These are phyloP conservation scores for Molossus alvarezi DNA, from an alignment of 2,797 vertebrate genomes.

Conservation along the genomic window DNA sequence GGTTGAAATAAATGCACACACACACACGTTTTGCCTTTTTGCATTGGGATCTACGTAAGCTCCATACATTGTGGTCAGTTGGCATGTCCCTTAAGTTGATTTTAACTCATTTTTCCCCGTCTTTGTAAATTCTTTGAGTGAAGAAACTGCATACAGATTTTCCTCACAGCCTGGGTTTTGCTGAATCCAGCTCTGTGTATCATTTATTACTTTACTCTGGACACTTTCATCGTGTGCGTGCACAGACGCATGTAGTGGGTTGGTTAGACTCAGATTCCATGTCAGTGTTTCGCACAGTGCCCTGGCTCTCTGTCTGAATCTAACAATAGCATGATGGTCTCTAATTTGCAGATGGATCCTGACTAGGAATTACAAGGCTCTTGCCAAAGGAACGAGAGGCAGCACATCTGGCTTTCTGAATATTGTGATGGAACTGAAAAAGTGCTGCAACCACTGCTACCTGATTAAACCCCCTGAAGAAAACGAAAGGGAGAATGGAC, in stretches of 20 bases:
- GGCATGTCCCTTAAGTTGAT: background rate
- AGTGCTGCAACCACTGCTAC: slow-evolving; percentile 98
- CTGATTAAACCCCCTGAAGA: slow-evolving; percentile 97
- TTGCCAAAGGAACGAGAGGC: slow-evolving; percentile 96
- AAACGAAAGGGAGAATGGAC: slow-evolving; percentile 91
- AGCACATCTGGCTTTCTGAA: slow-evolving; percentile 99
- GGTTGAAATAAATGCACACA: background rate
- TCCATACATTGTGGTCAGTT: background rate
- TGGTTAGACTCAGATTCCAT: background rate
- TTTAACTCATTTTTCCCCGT: background rate
- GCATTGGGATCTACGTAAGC: background rate
- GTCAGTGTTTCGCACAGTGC: background rate
- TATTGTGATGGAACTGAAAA: slow-evolving; percentile 99
- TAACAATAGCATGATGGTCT: background rate
- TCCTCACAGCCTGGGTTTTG: background rate
- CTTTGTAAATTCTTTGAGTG: background rate
- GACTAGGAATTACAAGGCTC: slow-evolving; percentile 99
- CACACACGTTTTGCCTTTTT: background rate
- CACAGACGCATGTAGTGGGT: background rate
- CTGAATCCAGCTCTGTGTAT: background rate
- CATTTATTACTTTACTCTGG: background rate
- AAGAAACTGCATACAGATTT: background rate
- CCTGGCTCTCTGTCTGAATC: background rate
- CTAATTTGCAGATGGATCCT: slow-evolving; percentile 96
- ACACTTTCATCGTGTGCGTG: background rate